Evolutionary conservation across 2,888 invertebrate species (phyloP).

Genomic region (Notodonta ziczac): DNA sequence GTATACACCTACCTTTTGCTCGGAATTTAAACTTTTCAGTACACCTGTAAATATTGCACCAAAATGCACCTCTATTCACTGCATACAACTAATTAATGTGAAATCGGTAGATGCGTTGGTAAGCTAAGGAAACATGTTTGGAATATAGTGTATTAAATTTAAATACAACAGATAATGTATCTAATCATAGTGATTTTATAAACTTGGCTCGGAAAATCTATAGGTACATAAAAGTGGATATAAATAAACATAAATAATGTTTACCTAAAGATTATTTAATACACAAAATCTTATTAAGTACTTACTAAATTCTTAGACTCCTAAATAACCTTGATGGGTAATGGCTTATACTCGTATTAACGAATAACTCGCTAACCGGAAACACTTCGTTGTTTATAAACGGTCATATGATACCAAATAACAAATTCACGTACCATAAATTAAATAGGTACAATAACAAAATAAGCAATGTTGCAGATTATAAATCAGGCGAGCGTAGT

Average conservation of each 20-base stretch:
- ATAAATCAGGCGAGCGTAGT: not conserved
- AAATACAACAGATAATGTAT: no score
- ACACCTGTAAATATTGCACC: slow-evolving; percentile 18
- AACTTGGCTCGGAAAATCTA: no score
- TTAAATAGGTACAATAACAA: slow-evolving; percentile 17
- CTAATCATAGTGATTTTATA: no score
- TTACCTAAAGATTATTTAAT: no score
- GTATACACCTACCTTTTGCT: slow-evolving; percentile 21
- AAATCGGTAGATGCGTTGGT: no score
- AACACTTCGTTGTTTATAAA: slow-evolving; percentile 27
- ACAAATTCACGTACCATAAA: slow-evolving; percentile 22
- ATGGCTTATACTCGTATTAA: slow-evolving; percentile 2
- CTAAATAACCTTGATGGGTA: not conserved
- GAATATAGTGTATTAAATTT: no score
- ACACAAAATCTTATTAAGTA: not conserved
- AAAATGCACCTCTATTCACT: slow-evolving; percentile 12
- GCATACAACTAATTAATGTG: no score
- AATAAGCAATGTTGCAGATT: slow-evolving; percentile 9
- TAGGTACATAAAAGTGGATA: no score
- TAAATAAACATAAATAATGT: no score
- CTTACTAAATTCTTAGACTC: not conserved
- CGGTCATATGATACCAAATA: slow-evolving; percentile 15
- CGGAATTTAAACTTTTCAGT: slow-evolving; percentile 31
- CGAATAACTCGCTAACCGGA: slow-evolving; percentile 21
- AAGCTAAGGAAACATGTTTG: no score